Conservation (phyloP, 2,888 invertebrate genomes). For the Spodoptera picta region DNA sequence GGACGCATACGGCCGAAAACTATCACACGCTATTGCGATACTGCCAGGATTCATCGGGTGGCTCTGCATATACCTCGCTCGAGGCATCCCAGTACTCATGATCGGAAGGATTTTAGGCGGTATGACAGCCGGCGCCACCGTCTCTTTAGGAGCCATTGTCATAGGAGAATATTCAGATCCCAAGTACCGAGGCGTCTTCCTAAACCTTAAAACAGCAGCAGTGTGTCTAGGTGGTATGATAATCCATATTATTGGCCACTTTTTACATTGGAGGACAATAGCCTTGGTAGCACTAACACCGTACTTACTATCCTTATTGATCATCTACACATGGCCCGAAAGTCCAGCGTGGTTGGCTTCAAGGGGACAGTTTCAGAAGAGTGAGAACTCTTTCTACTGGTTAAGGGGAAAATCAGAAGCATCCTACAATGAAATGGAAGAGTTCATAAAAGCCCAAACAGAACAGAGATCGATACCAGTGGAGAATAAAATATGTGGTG, state of each 20-base stretch:
- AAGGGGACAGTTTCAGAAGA: slow-evolving; percentile 75
- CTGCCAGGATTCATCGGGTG: slow-evolving; percentile 69
- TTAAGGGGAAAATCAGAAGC: slow-evolving; percentile 77
- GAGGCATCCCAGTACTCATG: slow-evolving; percentile 60
- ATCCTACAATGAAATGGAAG: slow-evolving; percentile 61
- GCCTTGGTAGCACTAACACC: slow-evolving; percentile 65
- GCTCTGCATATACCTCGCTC: slow-evolving; percentile 65
- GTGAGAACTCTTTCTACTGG: slow-evolving; percentile 84
- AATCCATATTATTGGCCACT: slow-evolving; percentile 65
- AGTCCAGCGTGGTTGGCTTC: slow-evolving; percentile 89
- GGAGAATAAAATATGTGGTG: slow-evolving; percentile 25
- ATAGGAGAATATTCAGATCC: slow-evolving; percentile 77
- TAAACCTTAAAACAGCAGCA: slow-evolving; percentile 71
- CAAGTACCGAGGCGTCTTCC: slow-evolving; percentile 69
- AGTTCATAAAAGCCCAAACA: slow-evolving; percentile 67
- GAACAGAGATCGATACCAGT: slow-evolving; percentile 35
- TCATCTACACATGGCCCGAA: slow-evolving; percentile 86
- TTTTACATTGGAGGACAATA: slow-evolving; percentile 66
- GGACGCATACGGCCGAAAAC: slow-evolving; percentile 66
- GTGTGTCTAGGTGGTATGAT: slow-evolving; percentile 67
- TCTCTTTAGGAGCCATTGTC: slow-evolving; percentile 68
- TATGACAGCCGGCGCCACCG: slow-evolving; percentile 62
- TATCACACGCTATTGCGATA: slow-evolving; percentile 62
- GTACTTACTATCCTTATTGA: slow-evolving; percentile 56
- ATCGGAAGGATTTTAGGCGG: slow-evolving; percentile 67